Base-by-base conservation (phyloP, 2,888 invertebrate genomes). In the Argyresthia goedartella region DNA sequence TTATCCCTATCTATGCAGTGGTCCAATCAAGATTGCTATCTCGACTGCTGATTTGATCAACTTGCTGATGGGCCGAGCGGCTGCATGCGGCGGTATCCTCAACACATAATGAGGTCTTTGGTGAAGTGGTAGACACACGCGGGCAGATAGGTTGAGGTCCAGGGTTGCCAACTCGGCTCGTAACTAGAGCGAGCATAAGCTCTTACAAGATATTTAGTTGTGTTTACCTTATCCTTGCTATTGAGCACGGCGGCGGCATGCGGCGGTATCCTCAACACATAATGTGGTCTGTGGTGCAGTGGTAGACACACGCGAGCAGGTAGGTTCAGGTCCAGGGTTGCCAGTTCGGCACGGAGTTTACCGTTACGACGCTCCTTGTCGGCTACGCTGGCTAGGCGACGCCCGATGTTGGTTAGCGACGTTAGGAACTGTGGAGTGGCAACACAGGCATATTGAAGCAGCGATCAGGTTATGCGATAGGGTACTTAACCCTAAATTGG, bases 291-390 rank as follows among this genome's bases (percentile, higher is more conserved):
- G 60, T 93, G 93, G 76, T 96, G 93, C 48, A 99, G 89, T 11
- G 99, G 99, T 63, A 99, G 89, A 98, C 99, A 99, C 56, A 99
- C 99, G 54, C 98, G 88, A 10, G 99, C 98, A 11, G 99, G 99
- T 56, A 99, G 89, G 88, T 99, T 99, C 60, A 98, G 90, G 86
- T 99, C 99, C 54, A 99, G 88, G 62, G 95, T 89, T 60, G 95
- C 95, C 62, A 99, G 89, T 77, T 98, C 98, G 53, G 98, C 97
- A 58, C 97, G 91, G 60, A 99, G 88, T 61, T 95, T 91, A 57
- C 95, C 95, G 58, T 95, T 98, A 81, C 98, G 95, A 60, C 95
- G 92, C 76, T 99, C 97, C 80, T 82, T 82, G 61, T 85, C 84
- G 11, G 82, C 79, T 8, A 86, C 82, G 51, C 76, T 66, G 52